Conservation (phyloP, 2,113 vertebrate species). For the Tupaia tana region DNA sequence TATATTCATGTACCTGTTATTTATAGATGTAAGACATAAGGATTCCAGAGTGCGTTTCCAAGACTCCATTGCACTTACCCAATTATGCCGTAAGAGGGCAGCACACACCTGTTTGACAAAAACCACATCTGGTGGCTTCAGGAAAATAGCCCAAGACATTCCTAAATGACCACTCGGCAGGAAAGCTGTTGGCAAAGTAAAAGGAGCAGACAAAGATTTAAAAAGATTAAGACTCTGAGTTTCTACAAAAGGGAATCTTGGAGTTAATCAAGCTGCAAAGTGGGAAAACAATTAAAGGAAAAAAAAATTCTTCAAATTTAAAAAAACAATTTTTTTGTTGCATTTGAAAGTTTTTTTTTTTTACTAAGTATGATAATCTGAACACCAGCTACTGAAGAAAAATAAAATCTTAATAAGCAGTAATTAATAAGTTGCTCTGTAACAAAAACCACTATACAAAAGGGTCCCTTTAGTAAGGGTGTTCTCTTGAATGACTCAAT, state of each 20-base stretch:
- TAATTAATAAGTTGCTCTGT: neutral
- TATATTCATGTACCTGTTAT: no score
- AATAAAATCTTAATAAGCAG: neutral
- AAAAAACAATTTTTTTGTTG: constrained; percentile 15
- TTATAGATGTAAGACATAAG: neutral
- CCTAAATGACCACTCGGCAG: constrained; percentile 4
- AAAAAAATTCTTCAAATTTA: neutral
- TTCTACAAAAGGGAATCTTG: constrained; percentile 71
- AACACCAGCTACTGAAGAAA: neutral
- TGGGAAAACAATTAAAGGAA: constrained; percentile 4
- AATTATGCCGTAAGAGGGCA: constrained; percentile 34
- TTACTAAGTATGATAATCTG: neutral
- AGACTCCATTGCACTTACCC: neutral
- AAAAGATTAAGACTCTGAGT: constrained; percentile 54
- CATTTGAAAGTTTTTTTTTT: constrained; percentile 10
- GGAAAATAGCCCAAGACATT: neutral
- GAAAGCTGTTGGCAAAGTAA: neutral
- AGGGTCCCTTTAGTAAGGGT: neutral
- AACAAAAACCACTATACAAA: neutral
- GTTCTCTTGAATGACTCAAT: neutral
- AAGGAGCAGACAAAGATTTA: neutral
- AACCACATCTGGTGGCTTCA: neutral
- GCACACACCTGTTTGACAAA: neutral
- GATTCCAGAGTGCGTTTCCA: neutral
- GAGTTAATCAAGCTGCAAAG: constrained; percentile 45